Base-by-base conservation (phyloP, 2,888 invertebrate species). In the Ectropis crepuscularia region DNA sequence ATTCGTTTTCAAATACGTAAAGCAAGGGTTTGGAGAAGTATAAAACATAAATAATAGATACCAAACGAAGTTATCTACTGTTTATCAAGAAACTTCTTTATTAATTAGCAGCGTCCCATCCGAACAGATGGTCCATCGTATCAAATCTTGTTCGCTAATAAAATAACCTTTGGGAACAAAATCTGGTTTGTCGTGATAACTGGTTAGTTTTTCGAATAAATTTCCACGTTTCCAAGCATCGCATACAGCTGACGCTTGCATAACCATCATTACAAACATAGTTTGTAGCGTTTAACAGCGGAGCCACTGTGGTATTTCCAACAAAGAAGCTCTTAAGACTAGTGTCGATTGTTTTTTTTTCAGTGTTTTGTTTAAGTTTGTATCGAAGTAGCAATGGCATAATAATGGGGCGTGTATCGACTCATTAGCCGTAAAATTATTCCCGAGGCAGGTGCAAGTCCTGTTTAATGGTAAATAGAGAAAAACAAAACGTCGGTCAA, bases 361-460 rank as follows among this genome's bases (percentile, higher is more conserved):
- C 41, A 41, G 10, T 16, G 16, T 39, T 10, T 16, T 10, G n/a
- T 6, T 2, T 41, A 51, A 51, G 16, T 51, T 51, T 2, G 51
- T 41, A 9, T 6, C 38, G 28, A 59, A 64, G 82, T 77, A 78
- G 80, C 80, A 71, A 77, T 80, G 72, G 73, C 78, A 75, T 68
- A 74, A 85, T 84, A 28, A 41, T 41, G 39, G 82, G 76, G 69
- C 68, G 73, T 72, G 61, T 63, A 60, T 74, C 75, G 74, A 75
- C 74, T 81, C 81, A 82, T 81, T 83, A 81, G 74, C 77, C 81
- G 78, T 80, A 75, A 80, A 82, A 85, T 85, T 86, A 87, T 87
- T 82, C 79, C 70, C 71, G 73, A 71, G 78, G 82, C 87, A 88
- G 86, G 84, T 88, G 87, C 79, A 79, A 74, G 74, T 72, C 76